These are phyloP conservation scores for Drosophila sulfurigaster DNA, from an alignment of 1,140 invertebrate species.

Conservation along the genomic window DNA sequence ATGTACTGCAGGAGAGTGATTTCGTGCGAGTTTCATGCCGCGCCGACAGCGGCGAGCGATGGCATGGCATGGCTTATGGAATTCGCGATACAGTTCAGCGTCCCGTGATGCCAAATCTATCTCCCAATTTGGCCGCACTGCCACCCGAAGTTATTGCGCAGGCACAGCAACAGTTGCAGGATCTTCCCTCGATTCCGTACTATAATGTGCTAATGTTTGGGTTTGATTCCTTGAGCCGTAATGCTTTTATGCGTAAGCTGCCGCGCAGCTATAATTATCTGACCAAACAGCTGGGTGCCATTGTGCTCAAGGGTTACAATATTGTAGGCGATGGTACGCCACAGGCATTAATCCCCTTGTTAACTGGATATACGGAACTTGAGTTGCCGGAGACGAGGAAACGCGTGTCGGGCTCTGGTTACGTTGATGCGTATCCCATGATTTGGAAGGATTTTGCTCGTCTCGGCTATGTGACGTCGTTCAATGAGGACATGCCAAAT, in stretches of 20 bases:
- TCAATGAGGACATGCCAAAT: constrained; percentile 93
- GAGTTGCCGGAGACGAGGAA: constrained; percentile 95
- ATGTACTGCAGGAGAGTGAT: constrained; percentile 88
- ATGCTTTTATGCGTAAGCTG: constrained; percentile 94
- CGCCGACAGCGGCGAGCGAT: constrained; percentile 84
- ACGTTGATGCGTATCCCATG: constrained; percentile 92
- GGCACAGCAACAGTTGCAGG: constrained; percentile 63
- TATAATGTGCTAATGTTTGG: constrained; percentile 94
- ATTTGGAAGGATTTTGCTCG: constrained; percentile 92
- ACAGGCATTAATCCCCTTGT: constrained; percentile 95
- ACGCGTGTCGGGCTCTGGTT: constrained; percentile 87
- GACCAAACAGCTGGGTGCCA: constrained; percentile 88
- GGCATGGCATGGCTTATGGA: constrained; percentile 80
- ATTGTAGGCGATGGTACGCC: constrained; percentile 98
- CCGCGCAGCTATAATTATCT: constrained; percentile 93
- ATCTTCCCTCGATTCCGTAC: constrained; percentile 53
- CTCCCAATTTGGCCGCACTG: constrained; percentile 59
- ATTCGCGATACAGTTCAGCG: constrained; percentile 72
- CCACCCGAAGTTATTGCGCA: constrained; percentile 63
- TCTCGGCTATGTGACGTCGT: constrained; percentile 91
- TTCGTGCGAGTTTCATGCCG: constrained; percentile 88
- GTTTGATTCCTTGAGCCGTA: constrained; percentile 95
- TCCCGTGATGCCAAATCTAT: constrained; percentile 49
- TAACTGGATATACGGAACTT: constrained; percentile 95
- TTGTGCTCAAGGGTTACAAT: constrained; percentile 93